These are phyloP conservation scores for Protobothrops flavoviridis DNA, from an alignment of 2,113 vertebrate genomes.

Conservation along the genomic window DNA sequence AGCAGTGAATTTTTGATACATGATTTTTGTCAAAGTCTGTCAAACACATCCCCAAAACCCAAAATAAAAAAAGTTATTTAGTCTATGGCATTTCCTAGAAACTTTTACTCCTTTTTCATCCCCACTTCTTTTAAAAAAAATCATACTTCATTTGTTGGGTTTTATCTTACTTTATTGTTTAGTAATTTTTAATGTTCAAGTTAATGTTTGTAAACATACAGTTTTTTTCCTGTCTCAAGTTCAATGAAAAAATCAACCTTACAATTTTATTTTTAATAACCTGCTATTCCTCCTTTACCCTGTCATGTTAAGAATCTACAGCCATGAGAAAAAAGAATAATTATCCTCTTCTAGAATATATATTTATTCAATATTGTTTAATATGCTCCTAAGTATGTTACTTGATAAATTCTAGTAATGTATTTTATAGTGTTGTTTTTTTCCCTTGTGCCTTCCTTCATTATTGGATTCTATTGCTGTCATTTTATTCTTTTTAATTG, in stretches of 20 bases:
- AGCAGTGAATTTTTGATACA: background rate
- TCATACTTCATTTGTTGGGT: background rate
- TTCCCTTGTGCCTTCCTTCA: background rate
- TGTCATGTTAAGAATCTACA: background rate
- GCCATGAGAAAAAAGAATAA: background rate
- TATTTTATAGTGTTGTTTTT: background rate
- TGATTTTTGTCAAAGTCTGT: background rate
- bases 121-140: background rate
- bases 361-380: background rate
- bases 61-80: background rate
- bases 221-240: background rate
- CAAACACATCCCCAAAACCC: background rate
- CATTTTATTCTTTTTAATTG: background rate
- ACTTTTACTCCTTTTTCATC: background rate
- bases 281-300: background rate
- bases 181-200: background rate
- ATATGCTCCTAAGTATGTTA: background rate
- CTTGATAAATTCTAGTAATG: background rate
- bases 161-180: background rate
- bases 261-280: background rate
- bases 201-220: background rate
- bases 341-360: background rate
- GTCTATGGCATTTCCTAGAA: background rate
- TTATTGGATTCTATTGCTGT: background rate
- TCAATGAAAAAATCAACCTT: background rate